Percentiles rank a stretch among this genome's conserved stretches.
phyloP scores from a whole-genome alignment of 2,888 invertebrate genomes.

The Drosophila prostipennis region DNA sequence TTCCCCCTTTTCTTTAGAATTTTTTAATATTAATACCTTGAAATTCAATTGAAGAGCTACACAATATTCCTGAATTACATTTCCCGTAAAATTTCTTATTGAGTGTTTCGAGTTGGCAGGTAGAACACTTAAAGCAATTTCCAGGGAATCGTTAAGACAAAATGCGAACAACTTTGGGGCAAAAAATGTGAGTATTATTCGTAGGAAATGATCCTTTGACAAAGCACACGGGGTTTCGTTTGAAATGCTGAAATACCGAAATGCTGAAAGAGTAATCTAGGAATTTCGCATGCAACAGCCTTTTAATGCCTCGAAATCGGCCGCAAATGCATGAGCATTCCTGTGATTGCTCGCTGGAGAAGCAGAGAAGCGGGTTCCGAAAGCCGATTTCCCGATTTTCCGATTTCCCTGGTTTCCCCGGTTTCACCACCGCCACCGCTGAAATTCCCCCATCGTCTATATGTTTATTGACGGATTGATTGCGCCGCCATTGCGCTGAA shows the following conservation, averaged over 20 bases:
- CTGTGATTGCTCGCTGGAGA: conserved; percentile 1
- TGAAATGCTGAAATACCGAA: neutral
- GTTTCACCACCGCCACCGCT: too few relatives aligned
- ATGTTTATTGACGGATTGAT: conserved; percentile 22
- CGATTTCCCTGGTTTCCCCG: too few relatives aligned
- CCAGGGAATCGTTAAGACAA: neutral
- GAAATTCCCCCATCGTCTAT: conserved; percentile 2
- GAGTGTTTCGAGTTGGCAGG: too few relatives aligned
- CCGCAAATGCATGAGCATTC: conserved; percentile 1
- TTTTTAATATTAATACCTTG: neutral
- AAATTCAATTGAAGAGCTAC: neutral
- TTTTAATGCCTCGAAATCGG: conserved; percentile 2
- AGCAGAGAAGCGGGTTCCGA: conserved; percentile 7
- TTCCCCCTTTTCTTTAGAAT: too few relatives aligned
- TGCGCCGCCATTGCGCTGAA: conserved; percentile 8
- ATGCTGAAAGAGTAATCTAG: neutral
- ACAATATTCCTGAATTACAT: neutral
- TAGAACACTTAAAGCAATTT: neutral
- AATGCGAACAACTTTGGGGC: neutral
- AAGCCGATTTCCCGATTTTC: conserved; percentile 18
- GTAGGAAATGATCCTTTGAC: neutral
- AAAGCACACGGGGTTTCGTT: neutral
- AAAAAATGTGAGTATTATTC: neutral
- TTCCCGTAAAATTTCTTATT: too few relatives aligned
- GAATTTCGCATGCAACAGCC: conserved; percentile 3